Percentiles rank a stretch among this genome's conserved stretches.
Evolutionary conservation across 2,797 vertebrate genomes (phyloP).

Genomic region (Hypotaenidia okinawae): DNA sequence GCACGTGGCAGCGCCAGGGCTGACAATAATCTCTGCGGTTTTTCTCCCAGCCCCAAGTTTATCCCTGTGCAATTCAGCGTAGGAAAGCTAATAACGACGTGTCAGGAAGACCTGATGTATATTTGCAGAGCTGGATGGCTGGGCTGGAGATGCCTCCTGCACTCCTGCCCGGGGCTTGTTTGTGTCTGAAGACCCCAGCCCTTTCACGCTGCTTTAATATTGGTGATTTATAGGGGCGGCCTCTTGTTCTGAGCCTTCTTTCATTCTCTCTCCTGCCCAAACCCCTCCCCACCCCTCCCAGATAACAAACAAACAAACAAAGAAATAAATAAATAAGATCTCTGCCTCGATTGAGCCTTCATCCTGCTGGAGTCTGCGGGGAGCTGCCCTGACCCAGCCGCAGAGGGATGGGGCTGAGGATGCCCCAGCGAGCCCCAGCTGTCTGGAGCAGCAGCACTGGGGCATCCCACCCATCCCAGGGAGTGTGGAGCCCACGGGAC

Average conservation of each 20-base stretch:
- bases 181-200: not conserved
- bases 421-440: not conserved
- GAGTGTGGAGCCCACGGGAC: not conserved
- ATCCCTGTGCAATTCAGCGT: slow-evolving; percentile 71
- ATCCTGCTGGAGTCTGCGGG: fast-evolving
- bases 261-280: not conserved
- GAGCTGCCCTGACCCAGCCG: not conserved
- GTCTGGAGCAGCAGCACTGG: not conserved
- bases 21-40: slow-evolving; percentile 64
- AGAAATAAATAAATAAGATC: not conserved
- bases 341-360: not conserved
- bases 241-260: not conserved
- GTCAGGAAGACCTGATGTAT: slow-evolving; percentile 65
- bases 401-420: not conserved
- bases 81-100: slow-evolving; percentile 70
- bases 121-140: slow-evolving; percentile 9
- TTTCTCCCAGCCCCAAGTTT: slow-evolving; percentile 69
- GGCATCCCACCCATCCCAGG: not conserved
- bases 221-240: not conserved
- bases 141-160: slow-evolving; percentile 3
- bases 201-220: slow-evolving; percentile 10
- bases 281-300: not conserved
- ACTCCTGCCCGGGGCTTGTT: slow-evolving; percentile 21
- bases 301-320: too few relatives aligned
- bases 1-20: slow-evolving; percentile 31